phyloP scores from a whole-genome alignment of 2,797 vertebrate species.

The Paratrypauchen microcephalus region DNA sequence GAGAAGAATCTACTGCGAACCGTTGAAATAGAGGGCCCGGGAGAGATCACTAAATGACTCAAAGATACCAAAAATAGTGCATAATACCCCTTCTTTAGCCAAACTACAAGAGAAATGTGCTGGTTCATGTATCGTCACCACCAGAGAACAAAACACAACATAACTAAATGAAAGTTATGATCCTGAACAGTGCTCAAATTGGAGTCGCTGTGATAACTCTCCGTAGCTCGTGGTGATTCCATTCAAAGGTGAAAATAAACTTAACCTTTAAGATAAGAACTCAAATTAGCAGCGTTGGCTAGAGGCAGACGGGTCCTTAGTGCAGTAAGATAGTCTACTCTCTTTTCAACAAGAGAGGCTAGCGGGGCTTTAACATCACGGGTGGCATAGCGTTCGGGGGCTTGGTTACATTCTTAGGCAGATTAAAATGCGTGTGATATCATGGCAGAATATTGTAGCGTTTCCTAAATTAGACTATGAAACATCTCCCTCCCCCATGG shows the following conservation, averaged over 20 bases:
- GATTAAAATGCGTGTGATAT: constrained; percentile 53
- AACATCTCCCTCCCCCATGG: constrained; percentile 38
- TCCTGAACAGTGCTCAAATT: not conserved
- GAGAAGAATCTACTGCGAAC: too few species aligned
- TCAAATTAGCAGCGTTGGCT: constrained; percentile 47
- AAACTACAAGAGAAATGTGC: too few species aligned
- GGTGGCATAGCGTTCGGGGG: constrained; percentile 39
- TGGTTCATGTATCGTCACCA: not conserved
- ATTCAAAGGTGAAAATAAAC: constrained; percentile 39
- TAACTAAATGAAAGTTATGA: not conserved
- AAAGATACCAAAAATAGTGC: too few species aligned
- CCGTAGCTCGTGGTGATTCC: constrained; percentile 31
- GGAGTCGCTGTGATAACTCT: constrained; percentile 13
- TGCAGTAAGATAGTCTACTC: constrained; percentile 57
- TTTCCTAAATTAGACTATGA: constrained; percentile 56
- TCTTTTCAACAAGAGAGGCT: constrained; percentile 51
- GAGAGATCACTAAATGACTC: too few species aligned
- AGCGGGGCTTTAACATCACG: constrained; percentile 48
- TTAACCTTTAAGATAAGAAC: constrained; percentile 51
- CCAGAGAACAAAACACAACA: not conserved
- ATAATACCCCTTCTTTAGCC: too few species aligned
- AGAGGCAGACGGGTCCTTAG: constrained; percentile 35
- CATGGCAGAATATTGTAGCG: constrained; percentile 43
- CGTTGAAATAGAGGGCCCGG: too few species aligned
- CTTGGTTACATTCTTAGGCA: constrained; percentile 42